Evolutionary conservation across 2,888 invertebrate species (phyloP).

Genomic region (Drymonia ruficornis): DNA sequence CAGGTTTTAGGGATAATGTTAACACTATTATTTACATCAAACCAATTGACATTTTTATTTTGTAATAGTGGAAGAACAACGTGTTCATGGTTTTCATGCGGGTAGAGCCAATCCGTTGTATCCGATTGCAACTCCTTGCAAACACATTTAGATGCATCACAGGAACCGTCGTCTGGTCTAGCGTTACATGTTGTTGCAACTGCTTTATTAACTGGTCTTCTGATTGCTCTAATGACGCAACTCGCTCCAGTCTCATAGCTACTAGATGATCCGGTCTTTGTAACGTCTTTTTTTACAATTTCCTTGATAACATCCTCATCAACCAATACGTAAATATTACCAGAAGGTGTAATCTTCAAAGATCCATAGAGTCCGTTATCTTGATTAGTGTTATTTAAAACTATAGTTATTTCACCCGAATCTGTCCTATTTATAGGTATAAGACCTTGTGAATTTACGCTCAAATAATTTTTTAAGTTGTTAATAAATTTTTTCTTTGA

Average conservation of each 20-base stretch:
- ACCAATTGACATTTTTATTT: not conserved
- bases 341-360: conserved; percentile 60
- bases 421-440: conserved; percentile 50
- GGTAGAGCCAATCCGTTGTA: conserved; percentile 7
- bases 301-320: conserved; percentile 42
- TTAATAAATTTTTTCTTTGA: conserved; percentile 54
- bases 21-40: not conserved
- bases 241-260: conserved; percentile 12
- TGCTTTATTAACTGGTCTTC: conserved; percentile 41
- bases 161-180: conserved; percentile 30
- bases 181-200: conserved; percentile 50
- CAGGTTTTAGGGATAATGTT: not conserved
- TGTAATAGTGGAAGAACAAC: not conserved
- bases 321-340: conserved; percentile 55
- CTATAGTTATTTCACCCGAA: conserved; percentile 54
- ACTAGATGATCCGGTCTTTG: conserved; percentile 10
- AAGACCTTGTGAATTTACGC: conserved; percentile 35
- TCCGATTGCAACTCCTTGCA: conserved; percentile 37
- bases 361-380: conserved; percentile 41
- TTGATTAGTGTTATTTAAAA: conserved; percentile 38
- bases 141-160: conserved; percentile 48
- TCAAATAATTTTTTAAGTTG: conserved; percentile 52
- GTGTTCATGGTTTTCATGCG: not conserved
- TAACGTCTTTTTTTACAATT: conserved; percentile 22
- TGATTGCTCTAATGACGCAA: conserved; percentile 29